Base-by-base conservation (phyloP, 2,888 invertebrate genomes). In the Anodontia alba region DNA sequence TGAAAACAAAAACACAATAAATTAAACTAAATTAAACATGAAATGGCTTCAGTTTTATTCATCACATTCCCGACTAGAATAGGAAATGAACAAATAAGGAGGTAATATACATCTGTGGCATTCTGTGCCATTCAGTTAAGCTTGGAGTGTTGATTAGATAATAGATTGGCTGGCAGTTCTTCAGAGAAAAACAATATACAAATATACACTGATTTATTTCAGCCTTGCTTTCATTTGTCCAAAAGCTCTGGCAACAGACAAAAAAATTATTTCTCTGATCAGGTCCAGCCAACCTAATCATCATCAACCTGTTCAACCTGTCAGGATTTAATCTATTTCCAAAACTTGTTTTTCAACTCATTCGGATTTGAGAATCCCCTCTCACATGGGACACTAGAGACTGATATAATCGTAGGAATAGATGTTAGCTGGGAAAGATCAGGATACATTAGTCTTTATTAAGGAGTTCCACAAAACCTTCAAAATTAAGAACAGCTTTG, bases 281-380 rank as follows among this genome's bases (percentile, higher is more conserved):
- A 38, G 80, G 83, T 0, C 80, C 83, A 8, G 42, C 49, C 17
- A 83, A 57, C 62, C 76, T 72, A 29, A 83, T 79, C n/a, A 79
- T 42, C 76, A 82, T 70, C 7, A 82, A 36, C 36, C 73, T 72
- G 33, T 80, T 73, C 0, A 84, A 49, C 42, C 81, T 75, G 26
- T 76, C 75, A 68, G 84, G 74, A 70, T 73, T 84, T 23, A 84
- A 54, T 43, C 84, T 76, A 67, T 84, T 84, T 75, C 81, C 79
- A 20, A 81, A 69, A 38, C 12, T 73, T 79, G 77, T 23, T 46
- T 79, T 84, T 84, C 1, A 84, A 42, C 1, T 43, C 73, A 69
- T 77, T 81, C 62, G 81, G 81, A 0, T 72, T 42, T 23, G 79
- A 81, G 57, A 84, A 83, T 3, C 81, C 73, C 26, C 77, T 20